Evolutionary conservation across 2,888 invertebrate species (phyloP).

Genomic region (Leucophora obtusa): DNA sequence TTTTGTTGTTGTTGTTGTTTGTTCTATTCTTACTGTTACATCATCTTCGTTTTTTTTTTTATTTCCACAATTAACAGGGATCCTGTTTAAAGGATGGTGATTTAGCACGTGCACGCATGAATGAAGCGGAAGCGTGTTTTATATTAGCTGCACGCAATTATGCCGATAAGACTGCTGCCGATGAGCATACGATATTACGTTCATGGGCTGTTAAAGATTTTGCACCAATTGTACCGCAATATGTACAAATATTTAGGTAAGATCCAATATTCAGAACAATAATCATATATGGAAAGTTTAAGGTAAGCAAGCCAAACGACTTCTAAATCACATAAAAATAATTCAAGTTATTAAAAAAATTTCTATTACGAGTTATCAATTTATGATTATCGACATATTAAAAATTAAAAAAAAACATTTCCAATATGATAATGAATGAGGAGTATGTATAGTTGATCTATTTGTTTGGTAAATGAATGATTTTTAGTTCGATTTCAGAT

Average conservation of each 20-base stretch:
- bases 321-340: too few relatives aligned
- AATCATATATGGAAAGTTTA: too few relatives aligned
- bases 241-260: constrained; percentile 94
- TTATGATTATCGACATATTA: too few relatives aligned
- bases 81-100: constrained; percentile 98
- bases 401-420: too few relatives aligned
- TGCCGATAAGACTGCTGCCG: constrained; percentile 97
- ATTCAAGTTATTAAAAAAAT: too few relatives aligned
- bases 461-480: too few relatives aligned
- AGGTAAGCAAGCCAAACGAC: too few relatives aligned
- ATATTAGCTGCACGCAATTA: constrained; percentile 97
- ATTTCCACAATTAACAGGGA: constrained; percentile 82
- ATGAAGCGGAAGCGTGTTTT: constrained; percentile 98
- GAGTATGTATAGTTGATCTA: too few relatives aligned
- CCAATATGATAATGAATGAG: too few relatives aligned
- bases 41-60: background rate
- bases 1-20: background rate
- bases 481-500: too few relatives aligned
- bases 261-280: too few relatives aligned
- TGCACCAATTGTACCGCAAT: constrained; percentile 96
- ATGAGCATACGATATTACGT: constrained; percentile 86
- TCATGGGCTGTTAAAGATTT: constrained; percentile 99
- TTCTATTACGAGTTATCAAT: too few relatives aligned
- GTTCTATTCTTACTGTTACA: background rate
- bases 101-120: constrained; percentile 95